Conservation (phyloP, 2,797 vertebrate genomes). For the Acrossocheilus wenchowensis region DNA sequence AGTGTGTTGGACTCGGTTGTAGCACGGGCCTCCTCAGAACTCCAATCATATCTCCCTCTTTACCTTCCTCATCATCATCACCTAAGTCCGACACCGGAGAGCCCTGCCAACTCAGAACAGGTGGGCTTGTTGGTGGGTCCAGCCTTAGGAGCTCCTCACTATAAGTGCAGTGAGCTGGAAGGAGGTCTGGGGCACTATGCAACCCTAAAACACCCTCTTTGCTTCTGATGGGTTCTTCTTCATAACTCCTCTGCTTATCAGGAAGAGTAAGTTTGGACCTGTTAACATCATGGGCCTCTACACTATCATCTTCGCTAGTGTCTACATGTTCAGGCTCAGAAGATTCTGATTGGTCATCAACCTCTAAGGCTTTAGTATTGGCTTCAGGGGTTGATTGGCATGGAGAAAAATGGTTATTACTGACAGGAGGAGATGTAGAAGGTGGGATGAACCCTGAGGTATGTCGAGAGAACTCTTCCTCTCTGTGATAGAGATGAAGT, state of each 20-base stretch:
- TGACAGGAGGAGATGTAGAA: conserved; percentile 26
- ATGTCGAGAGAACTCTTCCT: conserved; percentile 59
- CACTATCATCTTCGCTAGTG: conserved; percentile 41
- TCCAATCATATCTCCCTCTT: conserved; percentile 66
- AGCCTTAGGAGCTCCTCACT: conserved; percentile 71
- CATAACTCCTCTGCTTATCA: conserved; percentile 9
- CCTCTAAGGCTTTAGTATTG: conserved; percentile 56
- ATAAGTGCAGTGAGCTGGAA: conserved; percentile 76
- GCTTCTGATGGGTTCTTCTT: neutral
- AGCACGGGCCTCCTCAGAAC: conserved; percentile 77
- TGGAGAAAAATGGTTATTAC: conserved; percentile 55
- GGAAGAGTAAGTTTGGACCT: neutral
- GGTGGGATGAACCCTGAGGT: conserved; percentile 59
- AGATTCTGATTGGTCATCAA: conserved; percentile 39
- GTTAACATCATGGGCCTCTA: conserved; percentile 9
- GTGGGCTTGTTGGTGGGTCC: conserved; percentile 79
- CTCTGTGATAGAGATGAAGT: conserved; percentile 66
- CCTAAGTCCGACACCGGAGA: conserved; percentile 76
- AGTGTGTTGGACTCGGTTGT: conserved; percentile 78
- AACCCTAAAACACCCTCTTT: conserved; percentile 62
- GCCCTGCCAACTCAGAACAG: conserved; percentile 82
- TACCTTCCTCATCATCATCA: conserved; percentile 79
- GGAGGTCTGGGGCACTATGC: conserved; percentile 78
- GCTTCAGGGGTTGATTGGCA: conserved; percentile 67
- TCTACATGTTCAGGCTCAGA: conserved; percentile 43